Conservation (phyloP, 2,113 vertebrate genomes). For the Harpagus bidentatus region DNA sequence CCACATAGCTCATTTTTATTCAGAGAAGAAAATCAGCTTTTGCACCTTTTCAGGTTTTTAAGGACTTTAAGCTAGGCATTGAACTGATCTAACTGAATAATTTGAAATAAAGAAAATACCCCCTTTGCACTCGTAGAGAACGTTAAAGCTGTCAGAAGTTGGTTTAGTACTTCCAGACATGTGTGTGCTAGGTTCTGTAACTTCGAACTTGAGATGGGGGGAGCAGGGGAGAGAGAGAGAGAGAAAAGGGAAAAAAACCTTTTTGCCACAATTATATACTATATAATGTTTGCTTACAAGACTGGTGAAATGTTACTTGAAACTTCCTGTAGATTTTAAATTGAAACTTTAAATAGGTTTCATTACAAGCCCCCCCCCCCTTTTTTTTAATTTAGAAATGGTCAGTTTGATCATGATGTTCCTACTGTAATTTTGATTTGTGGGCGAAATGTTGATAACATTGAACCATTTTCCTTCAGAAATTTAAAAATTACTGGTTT, state of each 20-base stretch:
- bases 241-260: not conserved
- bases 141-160: not conserved
- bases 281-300: not conserved
- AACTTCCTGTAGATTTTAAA: not conserved
- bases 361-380: not conserved
- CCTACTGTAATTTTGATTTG: not conserved
- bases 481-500: not conserved
- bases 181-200: not conserved
- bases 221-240: too few species aligned
- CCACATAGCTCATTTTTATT: not conserved
- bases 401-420: not conserved
- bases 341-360: not conserved
- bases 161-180: not conserved
- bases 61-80: not conserved
- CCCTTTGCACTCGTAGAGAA: not conserved
- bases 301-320: not conserved
- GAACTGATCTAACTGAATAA: not conserved
- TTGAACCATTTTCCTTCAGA: not conserved
- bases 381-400: not conserved
- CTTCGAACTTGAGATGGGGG: accelerated
- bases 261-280: not conserved
- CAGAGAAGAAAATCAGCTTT: not conserved
- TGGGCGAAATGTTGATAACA: not conserved
- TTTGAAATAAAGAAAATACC: not conserved
- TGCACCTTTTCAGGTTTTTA: not conserved